Percentiles rank a stretch among this genome's conserved stretches.
These are phyloP conservation scores for Hemichromis elongatus DNA, from an alignment of 2,113 vertebrate genomes.

Conservation along the genomic window DNA sequence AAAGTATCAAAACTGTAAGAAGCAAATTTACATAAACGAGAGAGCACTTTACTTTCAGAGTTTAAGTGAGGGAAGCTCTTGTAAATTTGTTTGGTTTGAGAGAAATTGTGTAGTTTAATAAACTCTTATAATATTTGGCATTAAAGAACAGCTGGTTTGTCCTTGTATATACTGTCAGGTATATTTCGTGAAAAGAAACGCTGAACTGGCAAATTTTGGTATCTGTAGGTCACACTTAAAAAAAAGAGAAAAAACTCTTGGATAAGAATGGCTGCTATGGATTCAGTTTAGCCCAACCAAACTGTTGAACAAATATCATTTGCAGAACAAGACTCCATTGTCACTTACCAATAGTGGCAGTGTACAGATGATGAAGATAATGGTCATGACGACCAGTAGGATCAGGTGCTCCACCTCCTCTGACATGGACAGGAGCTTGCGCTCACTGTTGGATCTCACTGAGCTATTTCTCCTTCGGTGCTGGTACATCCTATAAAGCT, in stretches of 20 bases:
- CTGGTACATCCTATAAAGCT: slow-evolving; percentile 82
- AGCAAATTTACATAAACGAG: no score
- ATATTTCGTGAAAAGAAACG: no score
- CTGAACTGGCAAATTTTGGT: no score
- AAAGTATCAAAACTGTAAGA: no score
- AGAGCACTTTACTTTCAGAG: no score
- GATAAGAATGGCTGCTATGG: background rate
- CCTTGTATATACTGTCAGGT: no score
- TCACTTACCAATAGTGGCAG: slow-evolving; percentile 88
- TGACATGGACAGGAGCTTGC: slow-evolving; percentile 66
- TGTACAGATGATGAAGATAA: slow-evolving; percentile 88
- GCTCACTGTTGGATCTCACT: slow-evolving; percentile 23
- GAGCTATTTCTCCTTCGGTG: slow-evolving; percentile 63
- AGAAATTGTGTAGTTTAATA: no score
- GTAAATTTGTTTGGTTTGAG: no score
- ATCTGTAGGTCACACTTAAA: no score
- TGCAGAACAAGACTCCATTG: background rate
- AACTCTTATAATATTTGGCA: no score
- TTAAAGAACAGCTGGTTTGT: no score
- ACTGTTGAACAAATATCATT: background rate
- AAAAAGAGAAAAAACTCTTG: background rate
- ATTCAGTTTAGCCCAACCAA: background rate
- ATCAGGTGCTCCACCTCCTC: slow-evolving; percentile 92
- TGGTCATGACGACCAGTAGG: slow-evolving; percentile 88
- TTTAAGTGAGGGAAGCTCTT: no score